Evolutionary conservation across 2,113 vertebrate genomes (phyloP).

Genomic region (Drymodes brunneopygia): DNA sequence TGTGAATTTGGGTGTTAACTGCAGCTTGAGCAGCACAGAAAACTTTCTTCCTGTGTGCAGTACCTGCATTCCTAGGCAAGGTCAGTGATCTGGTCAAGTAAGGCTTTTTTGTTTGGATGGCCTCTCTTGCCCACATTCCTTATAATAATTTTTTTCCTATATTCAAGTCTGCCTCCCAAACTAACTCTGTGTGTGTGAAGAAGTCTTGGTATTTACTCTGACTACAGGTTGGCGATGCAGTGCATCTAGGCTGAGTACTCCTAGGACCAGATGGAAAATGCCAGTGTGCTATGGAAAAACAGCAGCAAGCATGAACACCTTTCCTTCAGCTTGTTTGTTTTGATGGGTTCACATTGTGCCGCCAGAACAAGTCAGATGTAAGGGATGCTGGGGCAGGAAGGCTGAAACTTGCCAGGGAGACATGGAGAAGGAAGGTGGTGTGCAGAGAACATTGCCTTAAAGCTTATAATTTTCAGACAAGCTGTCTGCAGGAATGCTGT

Average conservation of each 20-base stretch:
- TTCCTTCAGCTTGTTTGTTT: neutral
- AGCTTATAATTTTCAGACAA: neutral
- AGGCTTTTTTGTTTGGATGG: neutral
- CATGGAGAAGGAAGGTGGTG: neutral
- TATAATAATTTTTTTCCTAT: neutral
- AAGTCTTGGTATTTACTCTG: neutral
- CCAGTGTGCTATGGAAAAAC: neutral
- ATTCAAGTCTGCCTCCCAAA: neutral
- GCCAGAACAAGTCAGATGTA: neutral
- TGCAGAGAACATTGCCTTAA: neutral
- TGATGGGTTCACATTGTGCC: neutral
- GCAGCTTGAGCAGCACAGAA: neutral
- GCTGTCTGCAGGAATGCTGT: neutral
- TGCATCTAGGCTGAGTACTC: neutral
- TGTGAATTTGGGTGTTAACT: neutral
- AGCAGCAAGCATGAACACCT: neutral
- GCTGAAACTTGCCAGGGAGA: neutral
- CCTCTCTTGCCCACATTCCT: neutral
- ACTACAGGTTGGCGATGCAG: fast-evolving
- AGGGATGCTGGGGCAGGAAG: neutral
- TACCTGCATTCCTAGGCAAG: neutral
- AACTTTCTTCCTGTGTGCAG: neutral
- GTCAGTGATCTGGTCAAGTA: neutral
- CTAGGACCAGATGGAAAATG: neutral
- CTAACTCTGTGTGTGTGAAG: neutral